A percentile compares a stretch with the other conserved stretches of the same genome.
These are phyloP conservation scores for Dynastes tityus DNA, from an alignment of 2,888 invertebrate species.

Conservation along the genomic window DNA sequence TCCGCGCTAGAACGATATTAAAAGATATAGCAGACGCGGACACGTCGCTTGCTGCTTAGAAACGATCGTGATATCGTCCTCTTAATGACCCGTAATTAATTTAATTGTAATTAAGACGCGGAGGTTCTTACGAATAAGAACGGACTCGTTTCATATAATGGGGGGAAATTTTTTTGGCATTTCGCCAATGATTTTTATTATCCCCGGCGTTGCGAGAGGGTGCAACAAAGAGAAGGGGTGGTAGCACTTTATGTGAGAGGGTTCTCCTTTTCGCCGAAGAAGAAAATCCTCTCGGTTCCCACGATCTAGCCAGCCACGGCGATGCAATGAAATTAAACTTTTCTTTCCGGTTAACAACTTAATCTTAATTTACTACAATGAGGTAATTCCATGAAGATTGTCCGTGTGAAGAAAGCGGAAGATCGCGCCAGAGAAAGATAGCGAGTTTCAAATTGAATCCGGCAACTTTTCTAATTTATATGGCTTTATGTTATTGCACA, in stretches of 20 bases:
- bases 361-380: constrained; percentile 45
- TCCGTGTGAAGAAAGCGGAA: background rate
- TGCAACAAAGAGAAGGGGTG: background rate
- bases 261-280: constrained; percentile 7
- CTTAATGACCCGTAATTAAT: constrained; percentile 25
- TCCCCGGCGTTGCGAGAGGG: background rate
- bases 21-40: background rate
- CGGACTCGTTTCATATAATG: constrained; percentile 30
- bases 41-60: background rate
- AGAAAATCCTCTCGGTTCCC: constrained; percentile 13
- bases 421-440: background rate
- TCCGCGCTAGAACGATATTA: background rate
- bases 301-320: background rate
- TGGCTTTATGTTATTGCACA: constrained; percentile 37
- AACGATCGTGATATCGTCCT: constrained; percentile 1
- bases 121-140: background rate
- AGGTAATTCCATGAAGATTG: constrained; percentile 43
- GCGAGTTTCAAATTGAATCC: constrained; percentile 41
- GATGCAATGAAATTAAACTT: constrained; percentile 45
- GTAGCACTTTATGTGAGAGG: constrained; percentile 21
- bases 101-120: constrained; percentile 41
- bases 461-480: constrained; percentile 43
- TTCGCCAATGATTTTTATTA: constrained; percentile 43
- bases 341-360: constrained; percentile 45
- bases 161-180: constrained; percentile 35